phyloP scores from a whole-genome alignment of 2,888 invertebrate genomes.

The Drosophila macrospina region DNA sequence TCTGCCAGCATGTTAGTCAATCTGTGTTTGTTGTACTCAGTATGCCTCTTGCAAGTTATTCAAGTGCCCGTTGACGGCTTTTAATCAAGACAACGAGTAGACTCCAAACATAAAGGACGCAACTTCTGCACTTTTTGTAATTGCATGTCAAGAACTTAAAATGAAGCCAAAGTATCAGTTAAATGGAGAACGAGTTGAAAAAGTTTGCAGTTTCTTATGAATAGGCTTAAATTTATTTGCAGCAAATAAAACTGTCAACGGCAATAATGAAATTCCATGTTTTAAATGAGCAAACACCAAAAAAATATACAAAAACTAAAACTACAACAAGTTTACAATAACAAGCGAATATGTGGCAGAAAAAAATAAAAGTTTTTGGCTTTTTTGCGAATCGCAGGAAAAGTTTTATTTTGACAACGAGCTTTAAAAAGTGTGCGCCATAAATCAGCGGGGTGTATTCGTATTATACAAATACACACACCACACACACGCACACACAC shows the following conservation, averaged over 20 bases:
- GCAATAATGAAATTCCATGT: constrained; percentile 37
- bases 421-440: constrained; percentile 61
- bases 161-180: constrained; percentile 15
- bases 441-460: constrained; percentile 71
- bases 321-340: background rate
- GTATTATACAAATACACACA: constrained; percentile 17
- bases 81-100: constrained; percentile 52
- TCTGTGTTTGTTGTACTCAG: constrained; percentile 40
- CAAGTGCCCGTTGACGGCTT: constrained; percentile 53
- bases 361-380: constrained; percentile 32
- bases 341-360: constrained; percentile 22
- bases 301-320: constrained; percentile 7
- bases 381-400: constrained; percentile 29
- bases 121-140: background rate
- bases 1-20: constrained; percentile 23
- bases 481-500: background rate
- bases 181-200: background rate
- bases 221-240: constrained; percentile 32
- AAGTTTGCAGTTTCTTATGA: constrained; percentile 22
- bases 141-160: constrained; percentile 28
- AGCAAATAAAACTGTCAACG: constrained; percentile 52
- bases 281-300: constrained; percentile 28
- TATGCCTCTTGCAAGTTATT: constrained; percentile 44
- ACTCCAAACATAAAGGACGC: constrained; percentile 13
- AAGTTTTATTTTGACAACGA: constrained; percentile 71